Conservation (phyloP, 2,888 invertebrate species). For the Heterodera filipjevi region DNA sequence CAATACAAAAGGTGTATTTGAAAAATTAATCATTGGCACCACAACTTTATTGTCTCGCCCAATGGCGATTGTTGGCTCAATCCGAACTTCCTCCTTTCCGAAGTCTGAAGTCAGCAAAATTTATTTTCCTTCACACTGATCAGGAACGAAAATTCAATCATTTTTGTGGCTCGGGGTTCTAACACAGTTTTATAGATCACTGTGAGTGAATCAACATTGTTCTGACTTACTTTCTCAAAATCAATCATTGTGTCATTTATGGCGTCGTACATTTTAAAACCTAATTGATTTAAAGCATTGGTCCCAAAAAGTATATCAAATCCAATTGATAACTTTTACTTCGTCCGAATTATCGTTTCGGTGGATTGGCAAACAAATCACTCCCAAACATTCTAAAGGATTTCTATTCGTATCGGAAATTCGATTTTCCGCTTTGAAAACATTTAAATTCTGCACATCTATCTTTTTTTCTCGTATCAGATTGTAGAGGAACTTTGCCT, state of each 20-base stretch:
- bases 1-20: not conserved
- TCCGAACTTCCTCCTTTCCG: not conserved
- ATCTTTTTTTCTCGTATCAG: not conserved
- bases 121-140: not conserved
- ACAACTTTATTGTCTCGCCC: not conserved
- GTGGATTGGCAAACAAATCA: not conserved
- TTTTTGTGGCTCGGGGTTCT: not conserved
- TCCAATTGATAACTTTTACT: not conserved
- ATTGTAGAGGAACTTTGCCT: not conserved
- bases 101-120: not conserved
- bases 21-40: not conserved
- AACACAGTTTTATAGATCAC: not conserved
- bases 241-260: not conserved
- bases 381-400: not conserved
- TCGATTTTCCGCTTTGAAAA: not conserved
- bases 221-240: slow-evolving; percentile 5
- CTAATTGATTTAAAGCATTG: slow-evolving; percentile 1
- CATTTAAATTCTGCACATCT: not conserved
- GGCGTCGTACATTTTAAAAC: slow-evolving; percentile 20
- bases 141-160: not conserved
- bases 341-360: not conserved
- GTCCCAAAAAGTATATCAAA: slow-evolving; percentile 20
- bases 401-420: not conserved
- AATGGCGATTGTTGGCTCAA: not conserved
- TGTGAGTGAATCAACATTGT: not conserved